A percentile compares a stretch with the other conserved stretches of the same genome.
Conservation (phyloP, 2,797 vertebrate species). For the Alectoris magna region DNA sequence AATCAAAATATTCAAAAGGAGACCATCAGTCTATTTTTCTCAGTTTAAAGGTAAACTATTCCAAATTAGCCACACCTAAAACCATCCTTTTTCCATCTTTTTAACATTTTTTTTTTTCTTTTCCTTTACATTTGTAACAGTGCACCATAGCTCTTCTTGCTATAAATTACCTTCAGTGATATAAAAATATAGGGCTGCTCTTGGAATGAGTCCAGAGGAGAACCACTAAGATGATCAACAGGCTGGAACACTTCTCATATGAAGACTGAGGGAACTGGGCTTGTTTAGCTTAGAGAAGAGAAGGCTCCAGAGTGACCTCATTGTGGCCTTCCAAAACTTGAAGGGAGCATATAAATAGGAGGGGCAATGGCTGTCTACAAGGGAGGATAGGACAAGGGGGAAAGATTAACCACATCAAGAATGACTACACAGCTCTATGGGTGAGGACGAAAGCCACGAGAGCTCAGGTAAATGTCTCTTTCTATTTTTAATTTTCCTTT, state of each 20-base stretch:
- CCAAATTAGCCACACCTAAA: neutral
- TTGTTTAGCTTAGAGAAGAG: no score
- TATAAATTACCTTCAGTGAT: neutral
- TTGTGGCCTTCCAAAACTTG: no score
- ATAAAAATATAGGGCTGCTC: neutral
- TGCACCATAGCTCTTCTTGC: neutral
- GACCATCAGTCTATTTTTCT: neutral
- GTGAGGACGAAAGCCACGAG: neutral
- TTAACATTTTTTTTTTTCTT: neutral
- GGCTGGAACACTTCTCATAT: no score
- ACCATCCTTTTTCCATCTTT: neutral
- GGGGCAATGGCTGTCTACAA: no score
- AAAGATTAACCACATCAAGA: neutral
- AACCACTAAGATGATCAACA: no score
- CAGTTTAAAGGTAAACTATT: neutral
- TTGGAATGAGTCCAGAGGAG: no score
- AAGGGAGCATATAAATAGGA: no score
- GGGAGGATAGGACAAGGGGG: no score
- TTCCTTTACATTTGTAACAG: neutral
- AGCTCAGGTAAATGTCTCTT: neutral
- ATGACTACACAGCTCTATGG: neutral
- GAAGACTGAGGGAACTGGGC: no score
- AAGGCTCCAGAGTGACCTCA: no score
- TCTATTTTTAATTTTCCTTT: neutral
- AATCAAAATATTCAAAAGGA: neutral